Percentiles rank a stretch among this genome's conserved stretches.
Conservation (phyloP, 2,888 invertebrate genomes). For the Vesta saturnalis region DNA sequence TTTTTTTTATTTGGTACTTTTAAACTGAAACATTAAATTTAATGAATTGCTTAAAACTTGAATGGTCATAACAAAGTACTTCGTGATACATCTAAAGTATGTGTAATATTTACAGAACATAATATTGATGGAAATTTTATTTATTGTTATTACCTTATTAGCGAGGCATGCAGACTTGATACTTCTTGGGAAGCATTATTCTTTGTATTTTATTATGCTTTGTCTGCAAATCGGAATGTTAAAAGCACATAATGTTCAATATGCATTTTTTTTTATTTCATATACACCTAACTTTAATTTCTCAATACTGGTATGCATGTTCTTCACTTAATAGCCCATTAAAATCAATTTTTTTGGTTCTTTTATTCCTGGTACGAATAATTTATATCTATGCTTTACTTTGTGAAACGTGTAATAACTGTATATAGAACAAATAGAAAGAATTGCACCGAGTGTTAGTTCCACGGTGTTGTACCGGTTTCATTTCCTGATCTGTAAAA, state of each 20-base stretch:
- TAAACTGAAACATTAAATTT: neutral
- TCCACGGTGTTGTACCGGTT: no score
- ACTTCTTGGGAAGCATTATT: slow-evolving; percentile 26
- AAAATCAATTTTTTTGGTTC: neutral
- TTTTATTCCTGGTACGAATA: no score
- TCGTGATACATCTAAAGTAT: slow-evolving; percentile 2
- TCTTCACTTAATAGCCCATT: neutral
- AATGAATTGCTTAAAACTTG: neutral
- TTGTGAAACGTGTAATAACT: no score
- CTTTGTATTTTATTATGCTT: slow-evolving; percentile 22
- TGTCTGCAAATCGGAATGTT: slow-evolving; percentile 26
- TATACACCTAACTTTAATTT: slow-evolving; percentile 7
- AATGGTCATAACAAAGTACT: slow-evolving; percentile 8
- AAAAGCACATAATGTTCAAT: slow-evolving; percentile 17
- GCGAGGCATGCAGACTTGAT: slow-evolving; percentile 19
- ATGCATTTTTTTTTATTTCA: slow-evolving; percentile 18
- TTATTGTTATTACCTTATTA: slow-evolving; percentile 29
- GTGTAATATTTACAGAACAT: slow-evolving; percentile 20
- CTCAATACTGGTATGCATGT: neutral
- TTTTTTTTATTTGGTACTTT: neutral
- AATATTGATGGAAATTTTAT: slow-evolving; percentile 27
- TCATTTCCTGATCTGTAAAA: no score
- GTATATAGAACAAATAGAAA: no score
- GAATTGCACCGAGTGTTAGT: no score
- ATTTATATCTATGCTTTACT: no score